Percentiles rank a stretch among this genome's conserved stretches.
phyloP scores from a whole-genome alignment of 2,888 invertebrate species.

The Harpalus rufipes region DNA sequence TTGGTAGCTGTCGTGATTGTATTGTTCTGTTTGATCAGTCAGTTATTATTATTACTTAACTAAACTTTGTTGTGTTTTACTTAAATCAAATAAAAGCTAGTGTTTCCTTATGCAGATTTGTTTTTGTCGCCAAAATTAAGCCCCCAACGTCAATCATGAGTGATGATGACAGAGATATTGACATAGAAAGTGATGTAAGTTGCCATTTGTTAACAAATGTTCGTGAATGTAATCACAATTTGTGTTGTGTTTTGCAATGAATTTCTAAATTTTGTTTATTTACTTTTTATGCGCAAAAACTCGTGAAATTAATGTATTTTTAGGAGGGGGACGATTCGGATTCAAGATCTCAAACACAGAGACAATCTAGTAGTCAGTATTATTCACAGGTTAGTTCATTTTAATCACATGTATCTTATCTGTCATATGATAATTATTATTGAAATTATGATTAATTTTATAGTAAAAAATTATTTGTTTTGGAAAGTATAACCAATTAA shows the following conservation, averaged over 20 bases:
- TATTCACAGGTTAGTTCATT: conserved; percentile 84
- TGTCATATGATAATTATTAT: not conserved
- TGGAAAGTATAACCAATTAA: no score
- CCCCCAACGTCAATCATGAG: conserved; percentile 82
- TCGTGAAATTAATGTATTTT: conserved; percentile 72
- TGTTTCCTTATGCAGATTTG: conserved; percentile 27
- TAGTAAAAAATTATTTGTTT: no score
- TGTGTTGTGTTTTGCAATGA: conserved; percentile 66
- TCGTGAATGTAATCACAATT: conserved; percentile 51
- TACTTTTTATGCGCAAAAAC: conserved; percentile 51
- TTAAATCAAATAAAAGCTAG: conserved; percentile 16
- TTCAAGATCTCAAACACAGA: conserved; percentile 80
- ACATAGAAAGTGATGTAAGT: conserved; percentile 96
- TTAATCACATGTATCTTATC: conserved; percentile 35
- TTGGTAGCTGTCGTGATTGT: conserved; percentile 59
- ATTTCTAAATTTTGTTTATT: conserved; percentile 67
- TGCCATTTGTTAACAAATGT: conserved; percentile 68
- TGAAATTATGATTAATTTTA: no score
- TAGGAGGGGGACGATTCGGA: conserved; percentile 91
- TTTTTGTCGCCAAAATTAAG: conserved; percentile 18
- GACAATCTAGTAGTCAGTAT: conserved; percentile 84
- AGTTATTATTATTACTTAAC: conserved; percentile 12
- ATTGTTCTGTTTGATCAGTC: conserved; percentile 47
- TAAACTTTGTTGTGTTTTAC: conserved; percentile 33
- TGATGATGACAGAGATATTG: conserved; percentile 96